Conservation (phyloP, 37 sponge, comb jelly and placozoan species). For the Chondrilla cf. caribensis region DNA sequence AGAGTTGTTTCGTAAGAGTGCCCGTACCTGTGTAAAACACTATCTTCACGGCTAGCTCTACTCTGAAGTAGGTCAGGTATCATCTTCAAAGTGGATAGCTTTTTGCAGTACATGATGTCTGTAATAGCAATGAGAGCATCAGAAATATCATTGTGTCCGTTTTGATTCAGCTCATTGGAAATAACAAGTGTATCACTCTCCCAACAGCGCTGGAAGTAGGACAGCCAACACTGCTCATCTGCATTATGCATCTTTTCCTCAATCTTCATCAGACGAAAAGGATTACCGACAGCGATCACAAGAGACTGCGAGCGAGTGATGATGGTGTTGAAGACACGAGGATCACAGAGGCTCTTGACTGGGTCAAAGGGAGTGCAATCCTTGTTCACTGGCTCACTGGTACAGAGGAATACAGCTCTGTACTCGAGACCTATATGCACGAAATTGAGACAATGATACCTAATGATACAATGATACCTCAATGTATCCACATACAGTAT, state of each 20-base stretch:
- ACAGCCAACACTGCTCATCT: conserved; percentile 2
- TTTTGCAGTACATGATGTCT: too few species aligned
- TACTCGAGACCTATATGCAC: conserved; percentile 60
- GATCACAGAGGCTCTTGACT: conserved; percentile 64
- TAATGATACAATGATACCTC: too few species aligned
- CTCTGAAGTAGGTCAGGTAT: too few species aligned
- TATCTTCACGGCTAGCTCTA: too few species aligned
- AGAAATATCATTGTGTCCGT: too few species aligned
- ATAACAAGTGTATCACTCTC: background rate
- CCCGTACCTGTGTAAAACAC: too few species aligned
- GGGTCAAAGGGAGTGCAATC: conserved; percentile 36
- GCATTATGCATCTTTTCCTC: conserved; percentile 28
- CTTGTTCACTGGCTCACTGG: conserved; percentile 30
- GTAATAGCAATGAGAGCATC: too few species aligned
- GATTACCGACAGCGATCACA: conserved; percentile 58
- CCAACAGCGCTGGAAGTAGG: conserved; percentile 1
- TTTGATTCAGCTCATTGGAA: background rate
- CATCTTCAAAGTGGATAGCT: too few species aligned
- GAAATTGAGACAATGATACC: too few species aligned
- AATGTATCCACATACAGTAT: too few species aligned
- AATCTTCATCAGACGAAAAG: conserved; percentile 26
- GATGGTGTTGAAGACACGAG: conserved; percentile 63
- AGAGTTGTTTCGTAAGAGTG: too few species aligned
- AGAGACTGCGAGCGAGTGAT: conserved; percentile 58
- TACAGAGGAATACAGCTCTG: conserved; percentile 54